Evolutionary conservation across 2,113 vertebrate genomes (phyloP).

Genomic region (Zapornia atra): DNA sequence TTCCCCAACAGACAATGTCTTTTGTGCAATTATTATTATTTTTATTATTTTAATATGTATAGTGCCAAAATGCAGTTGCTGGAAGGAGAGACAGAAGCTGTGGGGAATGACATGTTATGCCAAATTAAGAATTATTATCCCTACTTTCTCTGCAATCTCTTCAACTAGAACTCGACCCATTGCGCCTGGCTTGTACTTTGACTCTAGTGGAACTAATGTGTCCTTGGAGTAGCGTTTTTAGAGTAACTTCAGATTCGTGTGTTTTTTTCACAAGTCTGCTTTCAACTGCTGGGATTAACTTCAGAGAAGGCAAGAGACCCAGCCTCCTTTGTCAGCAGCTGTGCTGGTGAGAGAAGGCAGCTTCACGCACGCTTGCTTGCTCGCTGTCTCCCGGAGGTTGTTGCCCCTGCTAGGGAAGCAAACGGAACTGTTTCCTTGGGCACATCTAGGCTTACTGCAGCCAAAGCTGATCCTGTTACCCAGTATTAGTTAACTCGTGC

Average conservation of each 20-base stretch:
- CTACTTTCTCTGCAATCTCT: slow-evolving; percentile 37
- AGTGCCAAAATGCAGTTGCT: neutral
- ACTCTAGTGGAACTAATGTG: slow-evolving; percentile 60
- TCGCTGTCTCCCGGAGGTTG: neutral
- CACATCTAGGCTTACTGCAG: neutral
- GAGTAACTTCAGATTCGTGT: slow-evolving; percentile 33
- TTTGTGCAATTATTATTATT: neutral
- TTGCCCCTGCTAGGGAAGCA: neutral
- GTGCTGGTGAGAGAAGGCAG: neutral
- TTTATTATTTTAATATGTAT: neutral
- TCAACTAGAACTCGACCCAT: slow-evolving; percentile 16
- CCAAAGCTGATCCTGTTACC: neutral
- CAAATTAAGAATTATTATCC: slow-evolving; percentile 62
- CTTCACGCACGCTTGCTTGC: neutral
- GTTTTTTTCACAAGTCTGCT: slow-evolving; percentile 28
- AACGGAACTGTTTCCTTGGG: neutral
- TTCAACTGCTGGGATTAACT: slow-evolving; percentile 53
- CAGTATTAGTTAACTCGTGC: neutral
- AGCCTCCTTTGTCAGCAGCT: slow-evolving; percentile 43
- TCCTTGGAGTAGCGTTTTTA: slow-evolving; percentile 55
- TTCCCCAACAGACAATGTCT: neutral
- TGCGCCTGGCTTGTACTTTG: slow-evolving; percentile 7
- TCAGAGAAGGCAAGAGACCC: slow-evolving; percentile 29
- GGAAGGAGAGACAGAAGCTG: slow-evolving; percentile 24
- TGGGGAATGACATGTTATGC: slow-evolving; percentile 42